Evolutionary conservation across 1,140 invertebrate genomes (phyloP), one percentile per base, ranked within the genome.

Genomic region (Neotoxoptera formosana): DNA sequence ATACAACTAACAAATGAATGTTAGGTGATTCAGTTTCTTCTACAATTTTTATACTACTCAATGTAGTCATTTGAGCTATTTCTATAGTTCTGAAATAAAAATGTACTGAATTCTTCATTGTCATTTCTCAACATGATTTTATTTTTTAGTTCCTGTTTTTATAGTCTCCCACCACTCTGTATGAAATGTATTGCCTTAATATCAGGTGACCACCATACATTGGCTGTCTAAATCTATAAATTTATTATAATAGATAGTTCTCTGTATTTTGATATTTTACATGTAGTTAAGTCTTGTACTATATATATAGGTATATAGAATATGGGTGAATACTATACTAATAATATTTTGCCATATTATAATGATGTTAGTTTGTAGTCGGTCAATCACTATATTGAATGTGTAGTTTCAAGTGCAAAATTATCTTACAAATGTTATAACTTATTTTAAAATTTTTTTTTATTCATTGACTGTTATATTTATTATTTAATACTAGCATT

Each of bases 1-100:
- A 99, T 6, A 99, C 96, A n/a, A 98, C 99, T 4, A 99, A 97
- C 47, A 99, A 95, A 95, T 99, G 97, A 48, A 99, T 95, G 94
- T 97, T 96, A 60, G 96, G 95, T 0, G 98, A 99, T 95, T 99
- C 99, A 34, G 96, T 96, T 93, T 96, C 96, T 94, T 97, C 97
- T 1, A 99, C 96, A 11, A 98, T 97, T 93, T 98, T 97, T 94
- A 99, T 98, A 84, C 90, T 94, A 88, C 53, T 94, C 25, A 94
- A 41, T 56, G 60, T 45, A 21, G 91, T 86, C 81, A 93, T 84
- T 86, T 93, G 91, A 93, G 81, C n/a, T 93, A 97, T 96, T 95
- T 99, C 98, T 94, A 99, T 96, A 93, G 98, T 99, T 95, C 97
- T 98, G 95, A 93, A 96, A 96, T 41, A 41, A 88, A n/a, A 51